phyloP scores from a whole-genome alignment of 2,113 vertebrate species.

The Zosterops lateralis region DNA sequence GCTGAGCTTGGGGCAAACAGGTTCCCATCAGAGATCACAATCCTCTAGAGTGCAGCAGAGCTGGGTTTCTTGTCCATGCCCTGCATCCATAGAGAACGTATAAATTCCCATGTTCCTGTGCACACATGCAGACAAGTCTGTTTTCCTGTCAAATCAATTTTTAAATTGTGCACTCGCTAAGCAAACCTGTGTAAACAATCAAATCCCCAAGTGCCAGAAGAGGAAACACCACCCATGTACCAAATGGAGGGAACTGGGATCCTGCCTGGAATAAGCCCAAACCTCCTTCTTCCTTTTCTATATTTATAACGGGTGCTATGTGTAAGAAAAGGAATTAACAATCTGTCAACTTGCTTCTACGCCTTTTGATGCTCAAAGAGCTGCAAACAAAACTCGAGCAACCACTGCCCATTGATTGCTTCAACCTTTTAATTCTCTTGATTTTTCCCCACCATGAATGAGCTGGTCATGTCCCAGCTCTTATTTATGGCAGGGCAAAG shows the following conservation, averaged over 20 bases:
- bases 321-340: conserved; percentile 15
- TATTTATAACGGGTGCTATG: background rate
- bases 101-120: background rate
- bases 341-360: background rate
- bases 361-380: background rate
- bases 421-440: background rate
- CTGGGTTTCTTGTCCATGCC: background rate
- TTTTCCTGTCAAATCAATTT: conserved; percentile 38
- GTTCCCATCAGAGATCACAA: background rate
- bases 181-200: conserved; percentile 52
- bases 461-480: background rate
- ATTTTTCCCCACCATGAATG: background rate
- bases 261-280: conserved; percentile 43
- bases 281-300: conserved; percentile 17
- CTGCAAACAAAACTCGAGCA: background rate
- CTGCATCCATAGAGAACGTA: fast-evolving
- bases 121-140: background rate
- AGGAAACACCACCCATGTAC: conserved; percentile 51
- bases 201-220: conserved; percentile 5
- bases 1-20: background rate
- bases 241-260: conserved; percentile 48
- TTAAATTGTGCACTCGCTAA: conserved; percentile 26
- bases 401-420: background rate
- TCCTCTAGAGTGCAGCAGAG: background rate
- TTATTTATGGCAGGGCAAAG: background rate